Conservation (phyloP, 2,888 invertebrate genomes). For the Eilema griseolum region DNA sequence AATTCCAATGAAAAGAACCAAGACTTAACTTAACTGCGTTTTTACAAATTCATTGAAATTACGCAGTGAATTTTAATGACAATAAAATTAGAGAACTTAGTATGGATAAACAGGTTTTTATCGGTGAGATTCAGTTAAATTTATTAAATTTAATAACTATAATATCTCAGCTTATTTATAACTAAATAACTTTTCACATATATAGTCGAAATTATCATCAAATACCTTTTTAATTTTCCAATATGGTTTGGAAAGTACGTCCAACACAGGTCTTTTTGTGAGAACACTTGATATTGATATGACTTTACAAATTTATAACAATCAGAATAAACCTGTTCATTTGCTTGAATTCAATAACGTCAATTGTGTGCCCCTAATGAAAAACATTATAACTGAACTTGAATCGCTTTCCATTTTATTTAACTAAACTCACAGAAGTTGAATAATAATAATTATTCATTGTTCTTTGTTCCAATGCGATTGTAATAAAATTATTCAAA, state of each 20-base stretch:
- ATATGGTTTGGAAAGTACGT: background rate
- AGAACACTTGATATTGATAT: background rate
- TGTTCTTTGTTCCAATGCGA: no score
- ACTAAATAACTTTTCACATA: background rate
- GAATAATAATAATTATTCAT: no score
- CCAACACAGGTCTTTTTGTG: background rate
- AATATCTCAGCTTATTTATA: background rate
- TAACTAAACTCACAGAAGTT: background rate
- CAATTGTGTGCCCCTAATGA: background rate
- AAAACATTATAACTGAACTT: background rate
- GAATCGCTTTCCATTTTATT: background rate
- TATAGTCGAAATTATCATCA: background rate
- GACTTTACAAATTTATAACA: constrained; percentile 12
- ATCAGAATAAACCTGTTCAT: background rate
- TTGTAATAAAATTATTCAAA: no score
- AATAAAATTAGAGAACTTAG: background rate
- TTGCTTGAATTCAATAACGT: background rate
- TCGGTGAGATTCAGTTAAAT: background rate
- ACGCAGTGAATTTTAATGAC: background rate
- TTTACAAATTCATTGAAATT: background rate
- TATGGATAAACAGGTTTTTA: background rate
- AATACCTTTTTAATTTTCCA: no score
- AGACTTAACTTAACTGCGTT: background rate
- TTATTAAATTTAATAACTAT: no score
- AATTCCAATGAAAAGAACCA: background rate